Conservation (phyloP, 2,888 invertebrate genomes). For the Drosophila testacea region DNA sequence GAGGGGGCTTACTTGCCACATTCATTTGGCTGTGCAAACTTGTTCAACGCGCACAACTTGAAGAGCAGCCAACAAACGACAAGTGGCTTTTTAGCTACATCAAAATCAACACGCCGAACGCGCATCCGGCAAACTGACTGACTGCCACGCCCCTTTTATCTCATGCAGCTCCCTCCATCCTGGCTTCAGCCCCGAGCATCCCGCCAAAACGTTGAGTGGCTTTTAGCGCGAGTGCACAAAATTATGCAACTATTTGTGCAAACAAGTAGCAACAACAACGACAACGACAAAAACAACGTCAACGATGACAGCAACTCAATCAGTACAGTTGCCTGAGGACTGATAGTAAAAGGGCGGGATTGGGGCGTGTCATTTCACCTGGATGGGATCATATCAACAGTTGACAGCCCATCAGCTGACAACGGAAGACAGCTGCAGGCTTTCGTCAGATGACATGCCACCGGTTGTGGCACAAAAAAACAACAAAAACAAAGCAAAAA, state of each 20-base stretch:
- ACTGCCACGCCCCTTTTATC: conserved; percentile 3
- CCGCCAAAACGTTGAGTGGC: conserved; percentile 55
- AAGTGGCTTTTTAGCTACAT: conserved; percentile 79
- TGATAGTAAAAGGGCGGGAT: background rate
- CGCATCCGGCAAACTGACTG: conserved; percentile 33
- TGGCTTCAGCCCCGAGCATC: background rate
- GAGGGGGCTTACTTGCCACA: conserved; percentile 31
- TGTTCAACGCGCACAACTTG: conserved; percentile 69
- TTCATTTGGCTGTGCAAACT: conserved; percentile 77
- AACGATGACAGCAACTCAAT: conserved; percentile 56
- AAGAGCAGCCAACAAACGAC: conserved; percentile 62
- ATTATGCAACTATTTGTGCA: conserved; percentile 77
- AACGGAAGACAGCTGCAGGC: conserved; percentile 36
- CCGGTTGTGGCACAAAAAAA: conserved; percentile 2
- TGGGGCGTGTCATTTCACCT: background rate
- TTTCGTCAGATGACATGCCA: conserved; percentile 26
- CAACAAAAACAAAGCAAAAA: too few relatives aligned
- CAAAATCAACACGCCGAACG: conserved; percentile 69
- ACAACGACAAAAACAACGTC: conserved; percentile 21
- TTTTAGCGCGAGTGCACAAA: conserved; percentile 67
- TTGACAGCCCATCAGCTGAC: conserved; percentile 25
- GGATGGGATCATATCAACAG: conserved; percentile 29
- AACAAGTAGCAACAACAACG: conserved; percentile 46
- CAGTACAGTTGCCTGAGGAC: conserved; percentile 29
- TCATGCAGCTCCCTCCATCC: background rate